Percentiles rank a stretch among this genome's conserved stretches.
Evolutionary conservation across 2,113 vertebrate species (phyloP).

Genomic region (Turdus rufiventris): DNA sequence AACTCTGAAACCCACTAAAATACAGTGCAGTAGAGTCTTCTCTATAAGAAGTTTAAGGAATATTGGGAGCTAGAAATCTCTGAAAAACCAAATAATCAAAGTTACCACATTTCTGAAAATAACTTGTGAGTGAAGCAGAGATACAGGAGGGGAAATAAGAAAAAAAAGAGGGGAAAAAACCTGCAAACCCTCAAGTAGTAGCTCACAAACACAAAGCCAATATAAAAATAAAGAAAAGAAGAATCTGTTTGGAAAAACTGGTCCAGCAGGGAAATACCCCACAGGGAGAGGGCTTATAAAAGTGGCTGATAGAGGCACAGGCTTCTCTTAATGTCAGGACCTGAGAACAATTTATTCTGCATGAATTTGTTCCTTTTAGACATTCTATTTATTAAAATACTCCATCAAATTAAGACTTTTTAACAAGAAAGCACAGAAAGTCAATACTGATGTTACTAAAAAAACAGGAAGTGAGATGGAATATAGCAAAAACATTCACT

Average conservation of each 20-base stretch:
- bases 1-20: neutral
- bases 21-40: neutral
- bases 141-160: fast-evolving
- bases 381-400: constrained; percentile 16
- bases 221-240: neutral
- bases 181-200: neutral
- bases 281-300: neutral
- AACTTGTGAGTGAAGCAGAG: neutral
- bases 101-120: neutral
- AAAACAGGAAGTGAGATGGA: neutral
- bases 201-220: neutral
- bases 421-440: neutral
- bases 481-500: neutral
- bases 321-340: neutral
- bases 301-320: neutral
- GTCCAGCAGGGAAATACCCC: neutral
- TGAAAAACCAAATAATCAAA: neutral
- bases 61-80: neutral
- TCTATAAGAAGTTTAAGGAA: neutral
- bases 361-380: neutral
- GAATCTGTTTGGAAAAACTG: neutral
- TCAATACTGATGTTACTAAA: neutral
- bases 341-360: neutral
- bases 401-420: constrained; percentile 4
- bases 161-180: fast-evolving